These are phyloP conservation scores for Onychomys arenicola DNA, from an alignment of 2,797 vertebrate genomes.

Conservation along the genomic window DNA sequence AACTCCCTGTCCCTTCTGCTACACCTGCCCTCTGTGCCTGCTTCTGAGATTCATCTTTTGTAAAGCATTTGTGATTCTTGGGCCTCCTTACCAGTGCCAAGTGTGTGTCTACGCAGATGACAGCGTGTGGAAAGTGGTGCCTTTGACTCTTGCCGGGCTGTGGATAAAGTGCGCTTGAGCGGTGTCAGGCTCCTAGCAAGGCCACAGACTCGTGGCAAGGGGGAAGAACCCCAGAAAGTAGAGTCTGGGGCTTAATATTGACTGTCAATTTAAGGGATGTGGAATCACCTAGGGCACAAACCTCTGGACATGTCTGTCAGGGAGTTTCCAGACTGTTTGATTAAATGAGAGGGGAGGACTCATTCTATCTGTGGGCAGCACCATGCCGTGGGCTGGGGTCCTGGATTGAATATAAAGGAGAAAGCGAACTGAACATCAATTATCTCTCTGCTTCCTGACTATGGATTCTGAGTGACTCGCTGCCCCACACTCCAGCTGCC, in stretches of 20 bases:
- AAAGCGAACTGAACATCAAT: not conserved
- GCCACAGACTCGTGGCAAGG: not conserved
- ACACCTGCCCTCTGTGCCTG: not conserved
- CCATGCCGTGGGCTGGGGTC: not conserved
- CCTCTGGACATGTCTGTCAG: not conserved
- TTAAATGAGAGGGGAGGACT: not conserved
- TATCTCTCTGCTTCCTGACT: not conserved
- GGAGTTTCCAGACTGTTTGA: not conserved
- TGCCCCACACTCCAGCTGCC: not conserved
- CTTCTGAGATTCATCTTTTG: not conserved
- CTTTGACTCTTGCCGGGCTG: not conserved
- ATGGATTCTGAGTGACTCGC: not conserved
- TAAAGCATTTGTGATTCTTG: not conserved
- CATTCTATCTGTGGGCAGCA: not conserved
- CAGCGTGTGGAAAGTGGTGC: not conserved
- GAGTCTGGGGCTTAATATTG: not conserved
- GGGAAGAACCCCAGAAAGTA: not conserved
- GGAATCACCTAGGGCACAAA: not conserved
- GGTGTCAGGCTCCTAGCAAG: not conserved
- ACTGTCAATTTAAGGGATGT: not conserved
- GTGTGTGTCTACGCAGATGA: conserved; percentile 2
- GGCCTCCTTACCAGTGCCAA: not conserved
- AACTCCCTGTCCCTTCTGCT: not conserved
- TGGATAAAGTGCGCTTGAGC: not conserved
- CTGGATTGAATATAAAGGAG: not conserved